A percentile compares a stretch with the other conserved stretches of the same genome.
phyloP scores from a whole-genome alignment of 2,888 invertebrate genomes.

The Aricia artaxerxes region DNA sequence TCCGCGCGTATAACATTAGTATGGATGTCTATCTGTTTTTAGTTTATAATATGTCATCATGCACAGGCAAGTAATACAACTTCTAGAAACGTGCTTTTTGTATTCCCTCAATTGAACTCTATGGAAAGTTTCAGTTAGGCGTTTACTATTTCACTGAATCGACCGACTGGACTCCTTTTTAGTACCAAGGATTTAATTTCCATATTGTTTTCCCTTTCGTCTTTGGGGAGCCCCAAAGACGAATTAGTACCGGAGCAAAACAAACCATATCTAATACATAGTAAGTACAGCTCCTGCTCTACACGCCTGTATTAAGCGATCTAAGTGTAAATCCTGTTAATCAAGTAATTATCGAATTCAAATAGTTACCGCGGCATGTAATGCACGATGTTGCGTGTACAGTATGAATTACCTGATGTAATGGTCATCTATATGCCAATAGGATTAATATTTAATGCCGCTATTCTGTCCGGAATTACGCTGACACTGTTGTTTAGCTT shows the following conservation, averaged over 20 bases:
- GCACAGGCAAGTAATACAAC: no score
- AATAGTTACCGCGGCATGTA: slow-evolving; percentile 60
- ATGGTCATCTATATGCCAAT: slow-evolving; percentile 72
- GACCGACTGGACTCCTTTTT: not conserved
- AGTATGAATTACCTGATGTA: slow-evolving; percentile 64
- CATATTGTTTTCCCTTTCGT: not conserved
- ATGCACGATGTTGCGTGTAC: slow-evolving; percentile 51
- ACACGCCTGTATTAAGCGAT: slow-evolving; percentile 9
- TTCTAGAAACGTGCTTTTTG: no score
- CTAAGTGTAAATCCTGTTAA: slow-evolving; percentile 32
- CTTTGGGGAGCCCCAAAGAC: no score
- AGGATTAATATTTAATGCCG: slow-evolving; percentile 75
- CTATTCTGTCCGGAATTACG: slow-evolving; percentile 70
- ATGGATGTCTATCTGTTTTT: no score
- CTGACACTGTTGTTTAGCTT: slow-evolving; percentile 67
- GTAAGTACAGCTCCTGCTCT: not conserved
- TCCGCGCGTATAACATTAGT: no score
- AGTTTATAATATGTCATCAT: no score
- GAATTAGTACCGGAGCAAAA: not conserved
- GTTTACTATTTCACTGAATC: no score
- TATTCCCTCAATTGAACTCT: no score
- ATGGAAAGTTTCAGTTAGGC: no score
- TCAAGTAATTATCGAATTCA: slow-evolving; percentile 50
- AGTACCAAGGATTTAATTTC: not conserved
- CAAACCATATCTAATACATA: not conserved